Evolutionary conservation across 1,140 invertebrate genomes (phyloP).

Genomic region (Coelopa frigida): DNA sequence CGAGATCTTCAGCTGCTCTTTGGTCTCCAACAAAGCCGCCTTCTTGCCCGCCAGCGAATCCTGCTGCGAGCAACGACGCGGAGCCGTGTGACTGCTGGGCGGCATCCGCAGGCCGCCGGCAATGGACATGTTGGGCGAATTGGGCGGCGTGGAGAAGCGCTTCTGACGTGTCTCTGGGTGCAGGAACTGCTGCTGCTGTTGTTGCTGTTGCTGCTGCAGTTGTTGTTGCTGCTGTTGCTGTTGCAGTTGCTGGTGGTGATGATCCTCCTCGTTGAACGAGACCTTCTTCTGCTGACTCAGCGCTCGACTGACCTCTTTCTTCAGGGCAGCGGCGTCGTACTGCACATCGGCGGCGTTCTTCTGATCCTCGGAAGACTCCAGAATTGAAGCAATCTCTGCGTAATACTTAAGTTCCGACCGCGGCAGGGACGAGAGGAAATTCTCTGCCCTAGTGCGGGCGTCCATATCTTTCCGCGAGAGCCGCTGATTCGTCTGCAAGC

Average conservation of each 20-base stretch:
- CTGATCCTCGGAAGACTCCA: constrained; percentile 57
- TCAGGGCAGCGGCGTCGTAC: constrained; percentile 60
- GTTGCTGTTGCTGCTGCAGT: constrained; percentile 32
- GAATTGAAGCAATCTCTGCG: constrained; percentile 55
- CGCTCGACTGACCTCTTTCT: constrained; percentile 59
- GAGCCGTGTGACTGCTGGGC: not conserved
- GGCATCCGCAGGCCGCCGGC: constrained; percentile 26
- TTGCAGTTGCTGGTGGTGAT: not conserved
- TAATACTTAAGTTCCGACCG: constrained; percentile 44
- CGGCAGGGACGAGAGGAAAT: constrained; percentile 36
- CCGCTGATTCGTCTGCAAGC: constrained; percentile 47
- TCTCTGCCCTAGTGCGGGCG: constrained; percentile 36
- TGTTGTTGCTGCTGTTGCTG: constrained; percentile 35
- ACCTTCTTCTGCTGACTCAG: constrained; percentile 58
- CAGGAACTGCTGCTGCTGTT: constrained; percentile 27
- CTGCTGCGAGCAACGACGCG: not conserved
- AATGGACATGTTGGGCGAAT: constrained; percentile 63
- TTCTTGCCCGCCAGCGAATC: constrained; percentile 19
- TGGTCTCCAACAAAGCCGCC: constrained; percentile 29
- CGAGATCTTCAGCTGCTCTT: constrained; percentile 41
- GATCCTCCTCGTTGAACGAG: constrained; percentile 46
- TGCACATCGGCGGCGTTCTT: no score
- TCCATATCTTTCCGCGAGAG: constrained; percentile 47
- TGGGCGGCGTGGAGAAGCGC: constrained; percentile 56
- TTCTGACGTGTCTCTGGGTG: constrained; percentile 18